Evolutionary conservation across 92 coral and sea anemone species (phyloP).

Genomic region (Nematostella vectensis): DNA sequence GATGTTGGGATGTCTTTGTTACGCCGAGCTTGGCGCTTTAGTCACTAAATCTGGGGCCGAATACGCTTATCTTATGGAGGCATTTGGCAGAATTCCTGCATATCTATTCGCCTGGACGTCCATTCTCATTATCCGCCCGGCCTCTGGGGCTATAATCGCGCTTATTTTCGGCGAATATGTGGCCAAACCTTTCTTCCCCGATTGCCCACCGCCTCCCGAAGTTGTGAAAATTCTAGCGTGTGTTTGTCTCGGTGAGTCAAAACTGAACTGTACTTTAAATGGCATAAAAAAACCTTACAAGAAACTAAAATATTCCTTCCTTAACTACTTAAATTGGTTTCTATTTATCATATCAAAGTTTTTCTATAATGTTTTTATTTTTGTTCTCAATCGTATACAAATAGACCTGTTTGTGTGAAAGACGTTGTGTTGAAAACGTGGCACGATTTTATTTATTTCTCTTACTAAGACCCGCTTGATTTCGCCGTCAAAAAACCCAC

Average conservation of each 20-base stretch:
- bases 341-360: no score
- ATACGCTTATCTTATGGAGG: slow-evolving; percentile 79
- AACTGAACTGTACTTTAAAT: not conserved
- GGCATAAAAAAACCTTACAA: no score
- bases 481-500: no score
- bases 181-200: slow-evolving; percentile 90
- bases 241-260: slow-evolving; percentile 77
- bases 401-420: no score
- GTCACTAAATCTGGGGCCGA: slow-evolving; percentile 87
- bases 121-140: slow-evolving; percentile 80
- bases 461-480: no score
- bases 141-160: slow-evolving; percentile 87
- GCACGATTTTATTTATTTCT: no score
- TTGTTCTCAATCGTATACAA: no score
- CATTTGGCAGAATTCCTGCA: slow-evolving; percentile 86
- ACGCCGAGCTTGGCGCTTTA: slow-evolving; percentile 84
- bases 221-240: slow-evolving; percentile 79
- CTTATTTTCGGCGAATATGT: slow-evolving; percentile 91
- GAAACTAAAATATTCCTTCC: no score
- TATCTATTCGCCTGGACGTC: slow-evolving; percentile 93
- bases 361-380: no score
- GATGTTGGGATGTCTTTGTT: slow-evolving; percentile 83
- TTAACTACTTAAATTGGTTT: no score
- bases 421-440: no score
- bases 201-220: slow-evolving; percentile 58